phyloP scores from a whole-genome alignment of 2,797 vertebrate genomes.

The Sparidentex hasta region DNA sequence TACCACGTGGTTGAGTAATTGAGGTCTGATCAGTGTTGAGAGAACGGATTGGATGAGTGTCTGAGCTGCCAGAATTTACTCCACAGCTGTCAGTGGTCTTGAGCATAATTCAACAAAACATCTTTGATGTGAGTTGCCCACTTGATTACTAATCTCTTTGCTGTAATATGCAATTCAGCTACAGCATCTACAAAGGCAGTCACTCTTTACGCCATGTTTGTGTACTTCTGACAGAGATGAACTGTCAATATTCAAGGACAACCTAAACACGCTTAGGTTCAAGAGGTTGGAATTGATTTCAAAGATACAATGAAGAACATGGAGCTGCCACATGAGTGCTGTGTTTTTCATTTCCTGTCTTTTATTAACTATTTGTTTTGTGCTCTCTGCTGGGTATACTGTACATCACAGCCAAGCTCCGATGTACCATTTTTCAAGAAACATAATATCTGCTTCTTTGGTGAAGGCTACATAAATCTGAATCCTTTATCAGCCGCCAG shows the following conservation, averaged over 20 bases:
- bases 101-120: conserved; percentile 48
- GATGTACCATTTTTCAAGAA: conserved; percentile 66
- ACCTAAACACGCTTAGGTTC: conserved; percentile 52
- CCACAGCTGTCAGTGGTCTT: conserved; percentile 42
- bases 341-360: conserved; percentile 75
- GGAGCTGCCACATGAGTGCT: conserved; percentile 49
- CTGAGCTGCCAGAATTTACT: conserved; percentile 56
- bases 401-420: conserved; percentile 56
- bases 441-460: conserved; percentile 78
- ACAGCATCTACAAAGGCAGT: neutral
- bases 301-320: conserved; percentile 25
- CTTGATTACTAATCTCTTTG: conserved; percentile 38
- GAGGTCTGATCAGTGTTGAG: conserved; percentile 60
- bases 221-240: conserved; percentile 31
- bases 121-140: conserved; percentile 37
- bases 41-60: conserved; percentile 43
- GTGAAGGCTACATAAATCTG: conserved; percentile 83
- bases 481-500: conserved; percentile 84
- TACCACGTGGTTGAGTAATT: conserved; percentile 59
- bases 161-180: conserved; percentile 12
- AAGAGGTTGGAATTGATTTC: conserved; percentile 59
- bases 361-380: conserved; percentile 68
- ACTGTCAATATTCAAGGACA: conserved; percentile 61
- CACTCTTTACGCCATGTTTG: neutral
- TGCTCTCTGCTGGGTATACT: conserved; percentile 43